Evolutionary conservation across 1,140 invertebrate species (phyloP).

Genomic region (Lordiphosa collinella): DNA sequence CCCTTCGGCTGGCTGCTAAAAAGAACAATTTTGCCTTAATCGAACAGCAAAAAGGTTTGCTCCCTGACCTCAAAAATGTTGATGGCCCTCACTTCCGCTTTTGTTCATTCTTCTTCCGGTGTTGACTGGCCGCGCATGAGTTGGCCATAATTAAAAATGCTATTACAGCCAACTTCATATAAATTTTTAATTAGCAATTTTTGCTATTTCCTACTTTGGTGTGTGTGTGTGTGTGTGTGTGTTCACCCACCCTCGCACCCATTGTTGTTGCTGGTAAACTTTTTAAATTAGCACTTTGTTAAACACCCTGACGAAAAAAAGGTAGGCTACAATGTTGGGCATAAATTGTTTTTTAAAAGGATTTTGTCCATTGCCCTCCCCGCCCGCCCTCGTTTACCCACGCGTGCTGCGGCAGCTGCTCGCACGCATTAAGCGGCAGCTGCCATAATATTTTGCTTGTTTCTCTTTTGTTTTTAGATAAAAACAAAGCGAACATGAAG

Average conservation of each 20-base stretch:
- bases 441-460: slow-evolving; percentile 44
- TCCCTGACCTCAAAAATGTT: slow-evolving; percentile 70
- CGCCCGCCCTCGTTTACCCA: slow-evolving; percentile 1
- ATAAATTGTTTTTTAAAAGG: slow-evolving; percentile 77
- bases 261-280: slow-evolving; percentile 47
- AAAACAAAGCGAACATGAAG: slow-evolving; percentile 18
- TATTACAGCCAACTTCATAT: slow-evolving; percentile 78
- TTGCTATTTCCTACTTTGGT: slow-evolving; percentile 74
- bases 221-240: slow-evolving; percentile 24
- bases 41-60: slow-evolving; percentile 69
- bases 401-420: slow-evolving; percentile 68
- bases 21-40: slow-evolving; percentile 28
- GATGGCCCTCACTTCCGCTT: slow-evolving; percentile 65
- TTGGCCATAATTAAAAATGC: slow-evolving; percentile 79
- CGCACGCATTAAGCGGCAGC: slow-evolving; percentile 57
- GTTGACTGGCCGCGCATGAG: slow-evolving; percentile 64
- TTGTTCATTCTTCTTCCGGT: slow-evolving; percentile 26
- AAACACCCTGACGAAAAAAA: slow-evolving; percentile 73
- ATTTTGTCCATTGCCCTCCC: slow-evolving; percentile 57
- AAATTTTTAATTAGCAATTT: slow-evolving; percentile 79
- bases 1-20: not conserved
- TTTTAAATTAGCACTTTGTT: slow-evolving; percentile 79
- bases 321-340: slow-evolving; percentile 41
- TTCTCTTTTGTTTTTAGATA: slow-evolving; percentile 29
- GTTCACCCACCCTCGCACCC: slow-evolving; percentile 6